A percentile compares a stretch with the other conserved stretches of the same genome.
Conservation (phyloP, 2,797 vertebrate genomes). For the Triplophysa yarkandensis region DNA sequence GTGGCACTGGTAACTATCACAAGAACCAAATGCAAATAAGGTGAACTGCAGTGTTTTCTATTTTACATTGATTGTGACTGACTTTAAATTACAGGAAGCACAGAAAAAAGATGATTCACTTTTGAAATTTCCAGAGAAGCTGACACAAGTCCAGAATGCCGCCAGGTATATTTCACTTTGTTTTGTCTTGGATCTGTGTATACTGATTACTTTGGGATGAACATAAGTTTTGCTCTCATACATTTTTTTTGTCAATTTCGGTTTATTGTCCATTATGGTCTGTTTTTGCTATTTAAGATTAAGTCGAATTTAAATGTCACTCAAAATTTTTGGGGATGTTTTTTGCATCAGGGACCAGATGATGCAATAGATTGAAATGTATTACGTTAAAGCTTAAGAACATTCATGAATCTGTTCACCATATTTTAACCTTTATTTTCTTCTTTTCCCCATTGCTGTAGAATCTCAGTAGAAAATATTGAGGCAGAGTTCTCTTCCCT, state of each 20-base stretch:
- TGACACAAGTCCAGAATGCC: slow-evolving; percentile 87
- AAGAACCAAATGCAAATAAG: background rate
- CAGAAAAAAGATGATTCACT: slow-evolving; percentile 92
- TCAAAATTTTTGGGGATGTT: too few species aligned
- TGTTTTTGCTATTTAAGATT: too few species aligned
- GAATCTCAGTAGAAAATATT: slow-evolving; percentile 90
- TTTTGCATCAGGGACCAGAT: too few species aligned
- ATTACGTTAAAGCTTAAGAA: background rate
- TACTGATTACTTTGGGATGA: background rate
- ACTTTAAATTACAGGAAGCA: slow-evolving; percentile 82
- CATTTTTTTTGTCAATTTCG: too few species aligned
- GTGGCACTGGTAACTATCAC: slow-evolving; percentile 87
- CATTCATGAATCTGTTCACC: background rate
- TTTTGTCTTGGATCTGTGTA: background rate
- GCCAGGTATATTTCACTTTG: slow-evolving; percentile 76
- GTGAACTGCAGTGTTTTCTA: background rate
- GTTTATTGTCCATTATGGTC: too few species aligned
- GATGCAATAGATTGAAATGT: too few species aligned
- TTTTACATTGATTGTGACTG: slow-evolving; percentile 30
- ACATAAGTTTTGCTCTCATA: background rate
- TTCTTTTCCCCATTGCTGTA: slow-evolving; percentile 57
- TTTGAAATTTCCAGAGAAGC: slow-evolving; percentile 89
- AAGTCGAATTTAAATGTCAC: too few species aligned
- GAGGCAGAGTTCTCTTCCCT: slow-evolving; percentile 88
- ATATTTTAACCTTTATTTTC: background rate